phyloP scores from a whole-genome alignment of 2,888 invertebrate species.

The Fragum sueziense region DNA sequence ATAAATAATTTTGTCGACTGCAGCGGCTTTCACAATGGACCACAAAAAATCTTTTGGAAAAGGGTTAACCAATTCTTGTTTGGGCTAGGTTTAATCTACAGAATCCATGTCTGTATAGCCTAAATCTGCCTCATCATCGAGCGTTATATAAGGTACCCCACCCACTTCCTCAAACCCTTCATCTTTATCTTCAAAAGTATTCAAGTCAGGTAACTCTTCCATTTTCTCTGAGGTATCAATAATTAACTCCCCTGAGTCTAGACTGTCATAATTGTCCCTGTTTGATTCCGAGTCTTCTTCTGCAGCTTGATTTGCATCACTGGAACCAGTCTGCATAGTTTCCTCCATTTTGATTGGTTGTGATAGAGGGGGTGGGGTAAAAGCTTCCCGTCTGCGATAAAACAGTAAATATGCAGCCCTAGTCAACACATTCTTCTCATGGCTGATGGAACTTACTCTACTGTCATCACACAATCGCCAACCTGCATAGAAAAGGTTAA shows the following conservation, averaged over 20 bases:
- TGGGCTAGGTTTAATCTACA: constrained; percentile 63
- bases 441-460: constrained; percentile 67
- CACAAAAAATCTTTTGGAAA: no score
- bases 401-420: constrained; percentile 84
- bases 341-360: constrained; percentile 9
- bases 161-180: constrained; percentile 29
- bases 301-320: not conserved
- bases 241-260: constrained; percentile 46
- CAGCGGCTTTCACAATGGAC: no score
- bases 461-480: constrained; percentile 80
- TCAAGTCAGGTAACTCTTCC: constrained; percentile 37
- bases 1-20: no score
- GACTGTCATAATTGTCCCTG: constrained; percentile 19
- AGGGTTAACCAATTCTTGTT: no score
- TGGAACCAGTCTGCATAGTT: constrained; percentile 1
- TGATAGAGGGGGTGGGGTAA: constrained; percentile 45
- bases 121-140: constrained; percentile 43
- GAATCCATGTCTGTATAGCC: constrained; percentile 78
- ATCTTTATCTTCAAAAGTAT: constrained; percentile 22
- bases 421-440: constrained; percentile 77
- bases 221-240: constrained; percentile 31
- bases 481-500: constrained; percentile 52
- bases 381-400: constrained; percentile 78
- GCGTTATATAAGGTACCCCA: constrained; percentile 19
- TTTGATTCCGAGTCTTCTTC: constrained; percentile 35